Percentiles rank a stretch among this genome's conserved stretches.
These are phyloP conservation scores for Elysia chlorotica DNA, from an alignment of 1,140 invertebrate species.

Conservation along the genomic window DNA sequence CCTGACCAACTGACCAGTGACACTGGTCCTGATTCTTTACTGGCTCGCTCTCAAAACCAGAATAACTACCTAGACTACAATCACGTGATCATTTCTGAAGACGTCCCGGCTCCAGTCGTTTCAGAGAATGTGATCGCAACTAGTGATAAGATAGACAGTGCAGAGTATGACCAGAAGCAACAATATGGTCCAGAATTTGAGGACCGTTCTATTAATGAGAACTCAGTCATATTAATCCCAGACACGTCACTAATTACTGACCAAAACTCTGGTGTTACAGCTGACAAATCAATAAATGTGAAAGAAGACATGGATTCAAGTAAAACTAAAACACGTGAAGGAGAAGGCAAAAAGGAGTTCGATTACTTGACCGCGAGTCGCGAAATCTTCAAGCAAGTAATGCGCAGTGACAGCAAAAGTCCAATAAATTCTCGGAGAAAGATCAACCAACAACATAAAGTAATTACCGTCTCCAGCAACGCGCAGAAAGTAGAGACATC, in stretches of 20 bases:
- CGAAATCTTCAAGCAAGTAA: slow-evolving; percentile 4
- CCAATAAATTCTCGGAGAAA: not conserved
- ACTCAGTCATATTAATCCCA: too few species aligned
- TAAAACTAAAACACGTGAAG: not conserved
- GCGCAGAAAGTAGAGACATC: not conserved
- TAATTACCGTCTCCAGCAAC: not conserved
- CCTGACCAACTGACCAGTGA: not conserved
- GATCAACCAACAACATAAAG: too few species aligned
- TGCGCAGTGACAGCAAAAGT: not conserved
- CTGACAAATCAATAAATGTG: too few species aligned
- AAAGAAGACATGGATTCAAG: not conserved
- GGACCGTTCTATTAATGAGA: too few species aligned
- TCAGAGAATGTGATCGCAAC: too few species aligned
- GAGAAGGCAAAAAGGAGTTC: not conserved
- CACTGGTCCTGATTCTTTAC: not conserved
- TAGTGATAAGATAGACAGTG: too few species aligned
- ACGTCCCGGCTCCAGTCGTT: too few species aligned
- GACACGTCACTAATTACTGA: too few species aligned
- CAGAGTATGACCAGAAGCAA: too few species aligned
- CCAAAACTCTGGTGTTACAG: too few species aligned
- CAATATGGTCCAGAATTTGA: too few species aligned
- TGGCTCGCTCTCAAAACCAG: not conserved
- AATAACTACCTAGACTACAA: not conserved
- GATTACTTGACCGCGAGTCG: slow-evolving; percentile 15
- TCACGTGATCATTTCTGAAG: too few species aligned